Evolutionary conservation across 2,888 invertebrate species (phyloP).

Genomic region (Mesorhabditis belari): DNA sequence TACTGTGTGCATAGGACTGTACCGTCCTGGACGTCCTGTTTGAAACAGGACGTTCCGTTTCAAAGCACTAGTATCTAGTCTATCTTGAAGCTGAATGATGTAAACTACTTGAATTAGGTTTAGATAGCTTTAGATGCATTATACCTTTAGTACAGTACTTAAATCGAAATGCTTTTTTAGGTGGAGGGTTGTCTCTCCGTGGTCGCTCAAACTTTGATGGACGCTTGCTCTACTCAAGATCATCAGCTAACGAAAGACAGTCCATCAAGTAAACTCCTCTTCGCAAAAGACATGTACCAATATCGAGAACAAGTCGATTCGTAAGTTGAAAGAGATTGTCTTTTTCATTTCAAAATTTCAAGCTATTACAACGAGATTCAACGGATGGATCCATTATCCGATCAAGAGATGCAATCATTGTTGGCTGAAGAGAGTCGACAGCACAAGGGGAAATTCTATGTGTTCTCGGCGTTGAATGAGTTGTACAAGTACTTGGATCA

Average conservation of each 20-base stretch:
- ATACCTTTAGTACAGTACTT: no score
- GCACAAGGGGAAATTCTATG: slow-evolving; percentile 61
- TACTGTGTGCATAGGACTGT: not conserved
- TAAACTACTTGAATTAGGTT: not conserved
- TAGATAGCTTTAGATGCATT: no score
- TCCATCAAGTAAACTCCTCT: slow-evolving; percentile 93
- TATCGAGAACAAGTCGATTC: slow-evolving; percentile 99
- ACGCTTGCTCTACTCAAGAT: slow-evolving; percentile 96
- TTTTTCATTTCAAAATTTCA: no score
- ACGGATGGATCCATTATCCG: slow-evolving; percentile 88
- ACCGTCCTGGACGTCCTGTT: no score
- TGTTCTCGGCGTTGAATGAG: slow-evolving; percentile 51
- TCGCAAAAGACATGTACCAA: slow-evolving; percentile 98
- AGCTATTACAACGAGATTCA: slow-evolving; percentile 60
- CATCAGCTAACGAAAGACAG: slow-evolving; percentile 97
- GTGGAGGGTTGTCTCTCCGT: slow-evolving; percentile 66
- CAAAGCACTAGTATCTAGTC: no score
- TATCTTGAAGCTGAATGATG: no score
- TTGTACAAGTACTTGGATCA: slow-evolving; percentile 63
- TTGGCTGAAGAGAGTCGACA: slow-evolving; percentile 81
- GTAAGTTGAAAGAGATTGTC: no score
- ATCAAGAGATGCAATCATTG: slow-evolving; percentile 99
- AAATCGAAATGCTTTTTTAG: no score
- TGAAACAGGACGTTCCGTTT: no score
- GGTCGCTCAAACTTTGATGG: slow-evolving; percentile 99